Conservation (phyloP, 2,797 vertebrate species). For the Amblyopsis hoosieri region DNA sequence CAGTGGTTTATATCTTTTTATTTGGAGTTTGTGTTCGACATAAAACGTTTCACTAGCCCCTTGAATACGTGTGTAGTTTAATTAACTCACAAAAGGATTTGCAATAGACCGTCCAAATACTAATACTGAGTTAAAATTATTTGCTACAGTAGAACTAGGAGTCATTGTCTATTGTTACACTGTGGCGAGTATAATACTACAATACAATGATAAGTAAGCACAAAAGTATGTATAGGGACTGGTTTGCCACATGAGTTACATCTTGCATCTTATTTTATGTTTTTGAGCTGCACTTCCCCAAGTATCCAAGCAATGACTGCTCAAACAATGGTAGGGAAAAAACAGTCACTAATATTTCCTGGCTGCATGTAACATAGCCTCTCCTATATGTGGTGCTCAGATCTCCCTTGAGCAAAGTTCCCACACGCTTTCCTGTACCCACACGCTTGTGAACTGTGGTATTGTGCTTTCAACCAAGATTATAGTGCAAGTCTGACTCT, state of each 20-base stretch:
- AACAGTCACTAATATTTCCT: slow-evolving; percentile 73
- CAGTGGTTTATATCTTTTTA: too few relatives aligned
- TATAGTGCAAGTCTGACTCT: slow-evolving; percentile 44
- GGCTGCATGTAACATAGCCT: slow-evolving; percentile 43
- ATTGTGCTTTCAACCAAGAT: slow-evolving; percentile 37
- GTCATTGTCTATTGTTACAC: too few relatives aligned
- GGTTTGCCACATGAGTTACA: slow-evolving; percentile 2
- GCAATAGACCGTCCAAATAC: too few relatives aligned
- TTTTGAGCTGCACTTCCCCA: slow-evolving; percentile 32
- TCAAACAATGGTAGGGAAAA: slow-evolving; percentile 73
- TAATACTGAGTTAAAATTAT: too few relatives aligned
- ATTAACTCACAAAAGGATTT: too few relatives aligned
- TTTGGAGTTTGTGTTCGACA: too few relatives aligned
- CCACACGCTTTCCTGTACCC: slow-evolving; percentile 58
- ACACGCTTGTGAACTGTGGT: slow-evolving; percentile 46
- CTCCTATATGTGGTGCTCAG: slow-evolving; percentile 41
- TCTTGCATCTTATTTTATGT: slow-evolving; percentile 8
- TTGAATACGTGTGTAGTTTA: too few relatives aligned
- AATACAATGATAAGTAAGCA: not conserved
- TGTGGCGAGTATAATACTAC: too few relatives aligned
- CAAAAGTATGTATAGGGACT: not conserved
- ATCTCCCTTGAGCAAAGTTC: slow-evolving; percentile 55
- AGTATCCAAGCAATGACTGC: slow-evolving; percentile 38
- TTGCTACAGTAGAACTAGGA: too few relatives aligned
- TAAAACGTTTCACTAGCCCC: too few relatives aligned